phyloP scores from a whole-genome alignment of 2,888 invertebrate species.

The Drosophila dives region DNA sequence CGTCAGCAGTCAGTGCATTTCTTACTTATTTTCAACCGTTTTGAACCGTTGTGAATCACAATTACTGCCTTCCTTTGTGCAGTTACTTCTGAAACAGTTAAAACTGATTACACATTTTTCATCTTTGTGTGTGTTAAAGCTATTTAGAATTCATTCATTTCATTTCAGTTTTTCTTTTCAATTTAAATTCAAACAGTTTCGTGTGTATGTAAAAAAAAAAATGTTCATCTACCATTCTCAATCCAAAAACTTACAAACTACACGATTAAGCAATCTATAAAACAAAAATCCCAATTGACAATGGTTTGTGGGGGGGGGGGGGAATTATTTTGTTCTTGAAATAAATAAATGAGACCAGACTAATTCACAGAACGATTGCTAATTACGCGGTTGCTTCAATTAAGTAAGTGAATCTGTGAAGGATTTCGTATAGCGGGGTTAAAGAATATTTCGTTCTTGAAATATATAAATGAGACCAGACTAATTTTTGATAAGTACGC shows the following conservation, averaged over 20 bases:
- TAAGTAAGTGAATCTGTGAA: constrained; percentile 31
- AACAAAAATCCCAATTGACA: constrained; percentile 3
- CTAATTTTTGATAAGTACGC: constrained; percentile 62
- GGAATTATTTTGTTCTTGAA: neutral
- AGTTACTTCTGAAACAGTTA: constrained; percentile 12
- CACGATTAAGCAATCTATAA: constrained; percentile 17
- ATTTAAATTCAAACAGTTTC: constrained; percentile 18
- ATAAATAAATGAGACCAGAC: constrained; percentile 64
- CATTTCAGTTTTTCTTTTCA: constrained; percentile 13
- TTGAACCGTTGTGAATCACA: constrained; percentile 53
- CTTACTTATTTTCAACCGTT: constrained; percentile 50
- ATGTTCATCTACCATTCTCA: constrained; percentile 32
- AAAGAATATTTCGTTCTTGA: neutral
- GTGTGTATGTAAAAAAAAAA: constrained; percentile 5
- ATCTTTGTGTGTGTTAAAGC: constrained; percentile 53
- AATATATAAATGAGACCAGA: constrained; percentile 63
- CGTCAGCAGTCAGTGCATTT: constrained; percentile 10
- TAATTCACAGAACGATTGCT: constrained; percentile 45
- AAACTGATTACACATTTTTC: constrained; percentile 3
- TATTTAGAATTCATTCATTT: constrained; percentile 47
- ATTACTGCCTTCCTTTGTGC: constrained; percentile 32
- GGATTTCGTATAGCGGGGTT: no score
- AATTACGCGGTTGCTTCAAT: constrained; percentile 55
- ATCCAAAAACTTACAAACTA: constrained; percentile 33
- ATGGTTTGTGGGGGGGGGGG: neutral